phyloP scores from a whole-genome alignment of 2,888 invertebrate genomes.

The Carterocephalus palaemon region DNA sequence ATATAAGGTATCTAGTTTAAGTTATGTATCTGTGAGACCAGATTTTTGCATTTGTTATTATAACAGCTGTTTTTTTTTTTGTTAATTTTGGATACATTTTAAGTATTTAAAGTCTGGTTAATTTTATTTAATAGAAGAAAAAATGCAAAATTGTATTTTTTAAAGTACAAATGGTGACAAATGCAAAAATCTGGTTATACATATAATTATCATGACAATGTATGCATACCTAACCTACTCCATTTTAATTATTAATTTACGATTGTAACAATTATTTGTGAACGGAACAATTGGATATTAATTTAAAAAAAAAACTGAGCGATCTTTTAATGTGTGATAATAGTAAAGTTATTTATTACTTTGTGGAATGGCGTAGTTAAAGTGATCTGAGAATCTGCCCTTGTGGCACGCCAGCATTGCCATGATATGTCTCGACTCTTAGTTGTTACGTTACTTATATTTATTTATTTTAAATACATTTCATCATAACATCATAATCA shows the following conservation, averaged over 20 bases:
- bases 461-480: slow-evolving; percentile 23
- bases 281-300: slow-evolving; percentile 63
- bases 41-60: slow-evolving; percentile 35
- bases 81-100: background rate
- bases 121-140: too few relatives aligned
- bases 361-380: background rate
- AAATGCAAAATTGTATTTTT: slow-evolving; percentile 1
- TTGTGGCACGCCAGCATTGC: slow-evolving; percentile 21
- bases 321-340: slow-evolving; percentile 4
- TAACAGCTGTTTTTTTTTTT: background rate
- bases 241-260: slow-evolving; percentile 44
- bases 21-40: slow-evolving; percentile 53
- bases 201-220: slow-evolving; percentile 55
- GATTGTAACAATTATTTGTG: slow-evolving; percentile 49
- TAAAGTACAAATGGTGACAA: slow-evolving; percentile 29
- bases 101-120: background rate
- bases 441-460: slow-evolving; percentile 30
- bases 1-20: slow-evolving; percentile 61
- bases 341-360: slow-evolving; percentile 1
- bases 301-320: slow-evolving; percentile 25
- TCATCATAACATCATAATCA: slow-evolving; percentile 33
- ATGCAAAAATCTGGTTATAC: slow-evolving; percentile 36
- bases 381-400: slow-evolving; percentile 3
- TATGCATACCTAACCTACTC: slow-evolving; percentile 56
- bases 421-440: slow-evolving; percentile 28